A percentile compares a stretch with the other conserved stretches of the same genome.
These are phyloP conservation scores for Protonibea diacanthus DNA, from an alignment of 2,797 vertebrate genomes.

Conservation along the genomic window DNA sequence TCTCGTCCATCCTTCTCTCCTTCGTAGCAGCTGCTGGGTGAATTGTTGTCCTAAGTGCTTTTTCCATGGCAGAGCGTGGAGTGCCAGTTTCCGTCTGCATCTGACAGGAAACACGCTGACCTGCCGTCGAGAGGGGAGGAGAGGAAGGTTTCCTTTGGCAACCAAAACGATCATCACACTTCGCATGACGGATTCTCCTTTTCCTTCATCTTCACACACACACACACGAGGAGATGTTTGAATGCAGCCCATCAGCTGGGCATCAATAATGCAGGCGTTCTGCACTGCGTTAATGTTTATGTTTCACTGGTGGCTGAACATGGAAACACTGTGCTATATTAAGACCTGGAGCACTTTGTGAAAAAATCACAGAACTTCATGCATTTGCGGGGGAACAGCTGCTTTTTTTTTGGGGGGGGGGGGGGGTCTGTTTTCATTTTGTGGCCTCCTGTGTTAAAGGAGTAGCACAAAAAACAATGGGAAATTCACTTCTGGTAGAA, in stretches of 20 bases:
- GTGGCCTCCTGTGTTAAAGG: not conserved
- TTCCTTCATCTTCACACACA: constrained; percentile 16
- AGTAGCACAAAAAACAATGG: not conserved
- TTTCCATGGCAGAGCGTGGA: constrained; percentile 69
- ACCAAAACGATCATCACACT: constrained; percentile 38
- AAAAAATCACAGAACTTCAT: constrained; percentile 19
- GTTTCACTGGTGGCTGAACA: constrained; percentile 53
- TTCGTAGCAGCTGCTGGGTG: constrained; percentile 68
- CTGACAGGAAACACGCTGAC: constrained; percentile 69
- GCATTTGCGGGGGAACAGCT: not conserved
- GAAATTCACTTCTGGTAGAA: not conserved
- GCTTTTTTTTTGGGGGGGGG: no score
- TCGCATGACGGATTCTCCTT: constrained; percentile 17
- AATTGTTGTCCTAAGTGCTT: constrained; percentile 71
- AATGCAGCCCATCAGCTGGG: constrained; percentile 53
- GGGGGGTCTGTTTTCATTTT: constrained; percentile 2
- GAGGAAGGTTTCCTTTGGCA: constrained; percentile 32
- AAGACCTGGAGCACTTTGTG: constrained; percentile 42
- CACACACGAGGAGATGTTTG: constrained; percentile 25
- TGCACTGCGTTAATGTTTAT: constrained; percentile 60
- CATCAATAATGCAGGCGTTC: constrained; percentile 75
- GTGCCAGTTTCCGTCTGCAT: constrained; percentile 65
- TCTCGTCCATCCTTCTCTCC: constrained; percentile 42
- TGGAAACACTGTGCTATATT: constrained; percentile 48
- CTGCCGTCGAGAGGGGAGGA: constrained; percentile 37